Percentiles rank a stretch among this genome's conserved stretches.
These are phyloP conservation scores for Pristionchus mayeri DNA, from an alignment of 2,888 invertebrate genomes.

Conservation along the genomic window DNA sequence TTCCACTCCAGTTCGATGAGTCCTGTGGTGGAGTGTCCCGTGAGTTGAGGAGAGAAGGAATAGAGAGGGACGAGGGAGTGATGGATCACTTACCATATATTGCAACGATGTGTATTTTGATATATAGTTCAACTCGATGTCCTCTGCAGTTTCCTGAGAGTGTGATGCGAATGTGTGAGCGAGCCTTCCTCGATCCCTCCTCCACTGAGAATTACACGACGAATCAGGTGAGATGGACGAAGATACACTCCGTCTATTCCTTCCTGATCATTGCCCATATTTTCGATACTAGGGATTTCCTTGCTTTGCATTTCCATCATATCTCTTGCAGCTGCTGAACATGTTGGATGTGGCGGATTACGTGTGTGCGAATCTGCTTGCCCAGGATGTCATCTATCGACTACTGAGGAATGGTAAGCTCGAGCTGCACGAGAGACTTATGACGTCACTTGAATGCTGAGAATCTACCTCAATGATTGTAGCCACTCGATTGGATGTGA, in stretches of 20 bases:
- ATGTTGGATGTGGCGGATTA: conserved; percentile 28
- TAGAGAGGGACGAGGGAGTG: no score
- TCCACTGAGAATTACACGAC: conserved; percentile 18
- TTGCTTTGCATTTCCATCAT: no score
- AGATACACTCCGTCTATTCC: no score
- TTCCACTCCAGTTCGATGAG: not conserved
- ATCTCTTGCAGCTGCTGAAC: conserved; percentile 2
- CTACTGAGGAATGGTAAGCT: not conserved
- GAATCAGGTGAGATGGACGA: conserved; percentile 9
- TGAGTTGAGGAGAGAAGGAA: not conserved
- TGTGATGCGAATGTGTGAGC: conserved; percentile 32
- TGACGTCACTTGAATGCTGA: no score
- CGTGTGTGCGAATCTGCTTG: not conserved
- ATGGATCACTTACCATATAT: no score
- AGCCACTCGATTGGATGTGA: conserved; percentile 7
- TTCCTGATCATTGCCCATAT: no score
- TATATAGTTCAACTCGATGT: not conserved
- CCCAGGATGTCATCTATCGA: conserved; percentile 32
- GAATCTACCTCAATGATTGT: not conserved
- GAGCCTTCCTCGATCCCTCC: conserved; percentile 12
- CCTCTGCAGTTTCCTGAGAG: conserved; percentile 15
- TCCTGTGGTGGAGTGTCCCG: not conserved
- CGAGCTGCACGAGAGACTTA: no score
- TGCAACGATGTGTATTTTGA: no score
- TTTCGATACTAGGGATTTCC: not conserved